Percentiles rank a stretch among this genome's conserved stretches.
Conservation (phyloP, 2,113 vertebrate species). For the Vulpes vulpes region DNA sequence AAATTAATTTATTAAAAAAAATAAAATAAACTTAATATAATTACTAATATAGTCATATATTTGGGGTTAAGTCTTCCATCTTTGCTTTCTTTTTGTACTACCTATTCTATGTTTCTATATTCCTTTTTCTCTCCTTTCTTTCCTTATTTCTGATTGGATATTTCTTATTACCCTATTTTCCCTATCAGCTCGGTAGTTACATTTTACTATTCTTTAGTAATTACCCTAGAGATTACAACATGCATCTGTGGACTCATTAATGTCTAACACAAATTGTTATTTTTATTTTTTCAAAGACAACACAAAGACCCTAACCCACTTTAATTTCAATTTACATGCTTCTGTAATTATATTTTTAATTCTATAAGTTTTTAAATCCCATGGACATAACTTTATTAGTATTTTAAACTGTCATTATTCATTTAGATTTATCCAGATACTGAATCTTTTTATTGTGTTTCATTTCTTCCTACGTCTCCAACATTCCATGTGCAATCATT, state of each 20-base stretch:
- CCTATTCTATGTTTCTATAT: not conserved
- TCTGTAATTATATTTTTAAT: slow-evolving; percentile 34
- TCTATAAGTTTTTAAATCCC: slow-evolving; percentile 8
- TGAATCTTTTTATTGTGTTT: not conserved
- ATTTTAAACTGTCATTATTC: not conserved
- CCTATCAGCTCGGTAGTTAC: not conserved
- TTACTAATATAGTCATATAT: not conserved
- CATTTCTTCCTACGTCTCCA: not conserved
- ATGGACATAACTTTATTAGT: slow-evolving; percentile 27
- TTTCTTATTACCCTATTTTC: slow-evolving; percentile 31
- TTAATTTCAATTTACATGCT: not conserved
- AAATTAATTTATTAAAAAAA: too few relatives aligned
- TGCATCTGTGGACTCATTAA: not conserved
- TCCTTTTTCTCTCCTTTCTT: not conserved
- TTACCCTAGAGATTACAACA: not conserved
- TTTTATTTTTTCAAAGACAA: slow-evolving; percentile 21
- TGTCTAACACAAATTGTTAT: slow-evolving; percentile 25
- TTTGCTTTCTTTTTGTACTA: not conserved
- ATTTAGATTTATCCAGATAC: not conserved
- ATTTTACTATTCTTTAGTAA: slow-evolving; percentile 24
- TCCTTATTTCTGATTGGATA: not conserved
- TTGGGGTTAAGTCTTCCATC: not conserved
- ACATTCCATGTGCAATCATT: not conserved
- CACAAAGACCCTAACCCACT: not conserved
- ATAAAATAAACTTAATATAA: too few relatives aligned